These are phyloP conservation scores for Dinocampus coccinellae DNA, from an alignment of 2,888 invertebrate species.

Conservation along the genomic window DNA sequence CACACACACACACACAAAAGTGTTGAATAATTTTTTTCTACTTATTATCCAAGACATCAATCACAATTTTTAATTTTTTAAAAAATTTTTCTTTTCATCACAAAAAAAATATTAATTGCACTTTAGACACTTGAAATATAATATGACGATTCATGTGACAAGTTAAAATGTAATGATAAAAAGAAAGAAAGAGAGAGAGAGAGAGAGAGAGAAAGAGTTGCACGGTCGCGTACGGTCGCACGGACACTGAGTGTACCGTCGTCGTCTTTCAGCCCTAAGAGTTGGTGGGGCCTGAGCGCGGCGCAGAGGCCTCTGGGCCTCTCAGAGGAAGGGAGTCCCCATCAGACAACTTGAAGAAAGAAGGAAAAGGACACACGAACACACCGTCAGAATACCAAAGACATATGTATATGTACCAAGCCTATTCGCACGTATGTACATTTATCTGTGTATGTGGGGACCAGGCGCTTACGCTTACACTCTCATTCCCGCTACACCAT, in stretches of 20 bases:
- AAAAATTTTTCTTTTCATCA: not conserved
- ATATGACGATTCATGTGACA: not conserved
- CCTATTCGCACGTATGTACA: constrained; percentile 30
- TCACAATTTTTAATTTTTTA: not conserved
- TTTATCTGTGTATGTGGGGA: constrained; percentile 16
- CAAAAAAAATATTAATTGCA: not conserved
- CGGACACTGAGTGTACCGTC: constrained; percentile 57
- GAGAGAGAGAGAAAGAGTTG: constrained; percentile 30
- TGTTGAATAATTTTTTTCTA: not conserved
- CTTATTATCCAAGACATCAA: not conserved
- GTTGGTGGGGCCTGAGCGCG: constrained; percentile 37
- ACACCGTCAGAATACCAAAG: constrained; percentile 40
- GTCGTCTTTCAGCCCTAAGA: constrained; percentile 45
- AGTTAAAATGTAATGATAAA: not conserved
- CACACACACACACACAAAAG: not conserved
- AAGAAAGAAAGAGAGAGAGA: constrained; percentile 29
- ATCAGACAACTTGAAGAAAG: constrained; percentile 8
- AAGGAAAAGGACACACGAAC: constrained; percentile 19
- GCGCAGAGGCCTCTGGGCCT: constrained; percentile 42
- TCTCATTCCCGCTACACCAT: constrained; percentile 29
- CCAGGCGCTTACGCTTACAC: constrained; percentile 43
- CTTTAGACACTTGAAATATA: not conserved
- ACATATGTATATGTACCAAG: constrained; percentile 23
- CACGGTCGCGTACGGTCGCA: constrained; percentile 57
- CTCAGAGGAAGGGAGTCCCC: constrained; percentile 20